These are phyloP conservation scores for Sinella curviseta DNA, from an alignment of 1,140 invertebrate genomes.

Conservation along the genomic window DNA sequence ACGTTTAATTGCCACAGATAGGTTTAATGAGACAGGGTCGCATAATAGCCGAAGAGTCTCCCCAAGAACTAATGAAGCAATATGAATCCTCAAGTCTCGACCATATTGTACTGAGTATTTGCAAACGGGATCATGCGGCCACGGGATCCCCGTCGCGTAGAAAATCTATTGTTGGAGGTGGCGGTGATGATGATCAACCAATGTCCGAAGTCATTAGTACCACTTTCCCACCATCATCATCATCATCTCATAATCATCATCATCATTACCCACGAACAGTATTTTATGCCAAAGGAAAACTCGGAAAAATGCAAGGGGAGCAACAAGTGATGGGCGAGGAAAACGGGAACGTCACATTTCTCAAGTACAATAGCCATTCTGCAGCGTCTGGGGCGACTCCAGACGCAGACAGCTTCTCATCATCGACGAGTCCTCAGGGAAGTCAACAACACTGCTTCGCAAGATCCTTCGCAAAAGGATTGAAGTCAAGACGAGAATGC, in stretches of 20 bases:
- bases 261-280: not conserved
- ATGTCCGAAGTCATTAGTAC: not conserved
- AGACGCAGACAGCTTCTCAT: not conserved
- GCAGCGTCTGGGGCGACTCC: not conserved
- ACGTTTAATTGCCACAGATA: not conserved
- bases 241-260: too few species aligned
- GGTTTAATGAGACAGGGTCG: constrained; percentile 7
- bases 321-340: not conserved
- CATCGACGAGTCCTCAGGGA: too few species aligned
- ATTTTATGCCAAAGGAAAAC: not conserved
- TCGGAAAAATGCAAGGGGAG: not conserved
- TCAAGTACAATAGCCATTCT: not conserved
- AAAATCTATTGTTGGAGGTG: not conserved
- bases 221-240: too few species aligned
- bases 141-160: not conserved
- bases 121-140: not conserved
- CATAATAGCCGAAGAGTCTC: constrained; percentile 1
- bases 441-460: not conserved
- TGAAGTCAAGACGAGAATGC: not conserved
- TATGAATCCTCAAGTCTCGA: not conserved
- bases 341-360: not conserved
- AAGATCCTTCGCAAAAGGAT: not conserved
- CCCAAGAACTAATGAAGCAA: not conserved
- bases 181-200: not conserved
- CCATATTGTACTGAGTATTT: not conserved